Conservation (phyloP, 2,113 vertebrate species). For the Actenoides hombroni region DNA sequence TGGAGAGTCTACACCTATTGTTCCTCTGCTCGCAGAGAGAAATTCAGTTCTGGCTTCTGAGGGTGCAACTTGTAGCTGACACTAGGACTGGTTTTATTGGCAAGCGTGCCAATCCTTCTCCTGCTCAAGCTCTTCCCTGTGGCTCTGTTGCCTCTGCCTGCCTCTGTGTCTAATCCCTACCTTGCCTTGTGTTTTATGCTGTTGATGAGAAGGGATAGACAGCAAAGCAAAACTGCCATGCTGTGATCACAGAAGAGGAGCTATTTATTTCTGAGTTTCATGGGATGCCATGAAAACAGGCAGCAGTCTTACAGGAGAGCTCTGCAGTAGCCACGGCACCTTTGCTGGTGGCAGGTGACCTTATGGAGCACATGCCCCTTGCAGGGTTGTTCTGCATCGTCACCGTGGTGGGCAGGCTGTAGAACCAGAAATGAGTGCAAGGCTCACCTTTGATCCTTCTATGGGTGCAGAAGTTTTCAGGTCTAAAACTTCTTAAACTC, state of each 20-base stretch:
- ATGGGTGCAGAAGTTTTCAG: neutral
- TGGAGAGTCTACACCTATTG: neutral
- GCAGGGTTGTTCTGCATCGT: neutral
- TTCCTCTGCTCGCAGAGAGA: neutral
- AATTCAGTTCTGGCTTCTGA: neutral
- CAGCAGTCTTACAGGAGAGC: neutral
- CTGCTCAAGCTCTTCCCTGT: slow-evolving; percentile 10
- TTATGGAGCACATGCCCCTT: neutral
- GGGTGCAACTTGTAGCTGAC: neutral
- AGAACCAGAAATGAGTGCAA: neutral
- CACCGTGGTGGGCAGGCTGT: neutral
- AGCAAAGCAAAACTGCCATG: slow-evolving; percentile 43
- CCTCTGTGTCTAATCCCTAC: slow-evolving; percentile 8
- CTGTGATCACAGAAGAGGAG: slow-evolving; percentile 38
- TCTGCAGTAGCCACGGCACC: neutral
- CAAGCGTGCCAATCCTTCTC: neutral
- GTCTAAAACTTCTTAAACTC: neutral
- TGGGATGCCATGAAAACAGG: slow-evolving; percentile 43
- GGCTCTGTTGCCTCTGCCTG: neutral
- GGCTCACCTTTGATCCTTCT: neutral
- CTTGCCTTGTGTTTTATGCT: neutral
- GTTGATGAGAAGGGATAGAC: slow-evolving; percentile 35
- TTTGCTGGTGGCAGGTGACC: slow-evolving; percentile 9
- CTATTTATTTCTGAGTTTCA: slow-evolving; percentile 45
- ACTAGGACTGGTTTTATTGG: neutral